Conservation (phyloP, 2,888 invertebrate species). For the Sinhomidia bicolor region DNA sequence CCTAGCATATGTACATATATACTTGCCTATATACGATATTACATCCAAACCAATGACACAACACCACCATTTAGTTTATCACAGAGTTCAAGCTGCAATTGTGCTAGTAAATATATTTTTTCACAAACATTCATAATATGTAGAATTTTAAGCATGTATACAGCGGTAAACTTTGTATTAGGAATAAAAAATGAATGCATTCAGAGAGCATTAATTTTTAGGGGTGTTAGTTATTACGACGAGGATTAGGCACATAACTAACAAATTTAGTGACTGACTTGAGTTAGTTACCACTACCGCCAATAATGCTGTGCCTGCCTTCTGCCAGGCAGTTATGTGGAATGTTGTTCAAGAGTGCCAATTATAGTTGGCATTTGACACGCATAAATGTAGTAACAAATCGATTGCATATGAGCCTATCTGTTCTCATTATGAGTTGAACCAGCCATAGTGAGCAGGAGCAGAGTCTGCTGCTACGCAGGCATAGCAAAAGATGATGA, state of each 20-base stretch:
- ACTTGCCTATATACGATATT: not conserved
- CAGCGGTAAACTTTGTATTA: constrained; percentile 26
- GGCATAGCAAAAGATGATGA: constrained; percentile 53
- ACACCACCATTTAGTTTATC: too few relatives aligned
- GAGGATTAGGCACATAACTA: constrained; percentile 56
- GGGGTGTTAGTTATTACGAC: constrained; percentile 68
- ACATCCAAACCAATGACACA: too few relatives aligned
- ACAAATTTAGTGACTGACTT: constrained; percentile 43
- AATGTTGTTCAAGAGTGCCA: constrained; percentile 78
- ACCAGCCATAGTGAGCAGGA: not conserved
- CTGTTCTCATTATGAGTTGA: constrained; percentile 69
- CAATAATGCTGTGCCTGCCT: constrained; percentile 67
- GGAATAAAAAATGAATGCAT: constrained; percentile 24
- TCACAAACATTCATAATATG: too few relatives aligned
- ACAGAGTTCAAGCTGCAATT: too few relatives aligned
- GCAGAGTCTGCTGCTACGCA: not conserved
- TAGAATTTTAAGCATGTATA: too few relatives aligned
- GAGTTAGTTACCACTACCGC: constrained; percentile 14
- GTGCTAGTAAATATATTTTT: too few relatives aligned
- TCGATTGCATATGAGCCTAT: constrained; percentile 80
- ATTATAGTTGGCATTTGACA: constrained; percentile 80
- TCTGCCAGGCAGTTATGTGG: constrained; percentile 74
- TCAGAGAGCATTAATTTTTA: constrained; percentile 50
- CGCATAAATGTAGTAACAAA: constrained; percentile 80
- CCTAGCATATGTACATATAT: too few relatives aligned